Evolutionary conservation across 2,888 invertebrate species (phyloP), one percentile per base, ranked within the genome.

Genomic region (Acleris emargana): DNA sequence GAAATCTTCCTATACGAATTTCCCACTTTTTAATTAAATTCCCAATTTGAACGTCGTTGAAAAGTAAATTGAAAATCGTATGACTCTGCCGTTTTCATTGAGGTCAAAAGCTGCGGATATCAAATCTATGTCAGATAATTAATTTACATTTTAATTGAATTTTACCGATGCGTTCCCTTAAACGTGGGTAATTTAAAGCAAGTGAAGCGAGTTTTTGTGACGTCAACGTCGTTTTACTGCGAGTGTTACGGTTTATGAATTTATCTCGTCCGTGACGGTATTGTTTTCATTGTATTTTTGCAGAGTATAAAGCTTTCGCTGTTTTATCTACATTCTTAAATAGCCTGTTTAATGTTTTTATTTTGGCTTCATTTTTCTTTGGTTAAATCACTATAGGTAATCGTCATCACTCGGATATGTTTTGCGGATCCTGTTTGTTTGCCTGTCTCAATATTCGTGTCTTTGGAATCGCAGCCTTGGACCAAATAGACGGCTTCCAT

Each of bases 71-170:
- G 45, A 69, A 55, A 55, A 67, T 58, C 68, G 76, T 73, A 71
- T 73, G 73, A 72, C 60, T 18, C 69, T 62, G 69, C 68, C 69
- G 62, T 67, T 75, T 76, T 72, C 74, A 74, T 71, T 68, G 68
- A 67, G 67, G 63, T 68, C 73, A 74, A 78, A 76, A 72, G 68
- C 71, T 55, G 54, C 64, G 70, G 75, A 72, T 74, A 77, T 75
- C 71, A 57, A 67, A 77, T 71, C 72, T 71, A 67, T 66, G 63
- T 69, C 51, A 57, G 66, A 66, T 64, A 72, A 68, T 77, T 75
- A 76, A 86, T 84, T 83, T 81, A 72, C 81, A 84, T 84, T 80
- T 82, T 80, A 84, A 86, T 86, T 83, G 81, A 81, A 82, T 77
- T 72, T 73, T 71, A 71, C 71, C 59, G 25, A 54, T 42, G 28